phyloP scores from a whole-genome alignment of 2,113 vertebrate species.

The Eira barbara region DNA sequence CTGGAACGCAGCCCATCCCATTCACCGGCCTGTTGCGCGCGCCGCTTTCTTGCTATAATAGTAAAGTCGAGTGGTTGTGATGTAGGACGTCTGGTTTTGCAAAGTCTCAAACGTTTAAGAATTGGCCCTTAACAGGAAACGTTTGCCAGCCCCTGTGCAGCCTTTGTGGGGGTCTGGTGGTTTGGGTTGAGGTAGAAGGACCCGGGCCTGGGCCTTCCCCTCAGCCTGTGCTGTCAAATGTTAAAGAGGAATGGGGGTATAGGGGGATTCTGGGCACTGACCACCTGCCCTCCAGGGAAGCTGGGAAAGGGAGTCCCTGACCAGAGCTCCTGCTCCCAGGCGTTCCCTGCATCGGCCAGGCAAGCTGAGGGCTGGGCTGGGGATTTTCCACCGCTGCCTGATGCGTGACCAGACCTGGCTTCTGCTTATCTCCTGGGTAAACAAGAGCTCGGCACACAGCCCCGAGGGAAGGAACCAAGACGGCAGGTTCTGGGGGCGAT shows the following conservation, averaged over 20 bases:
- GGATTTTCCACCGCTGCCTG: conserved; percentile 30
- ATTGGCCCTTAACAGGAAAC: not conserved
- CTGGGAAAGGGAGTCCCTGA: not conserved
- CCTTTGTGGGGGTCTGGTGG: not conserved
- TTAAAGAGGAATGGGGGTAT: not conserved
- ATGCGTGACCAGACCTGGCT: not conserved
- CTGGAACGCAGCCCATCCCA: not conserved
- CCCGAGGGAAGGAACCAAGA: not conserved
- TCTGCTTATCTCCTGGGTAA: not conserved
- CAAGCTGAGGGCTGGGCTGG: not conserved
- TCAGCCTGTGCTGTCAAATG: no score
- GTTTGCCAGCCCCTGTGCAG: not conserved
- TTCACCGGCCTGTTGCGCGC: rapidly evolving
- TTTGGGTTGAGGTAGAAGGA: not conserved
- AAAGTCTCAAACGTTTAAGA: not conserved
- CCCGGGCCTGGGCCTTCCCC: not conserved
- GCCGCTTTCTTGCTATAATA: not conserved
- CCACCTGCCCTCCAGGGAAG: not conserved
- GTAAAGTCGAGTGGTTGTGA: not conserved
- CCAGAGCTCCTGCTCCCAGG: rapidly evolving
- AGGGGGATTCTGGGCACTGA: not conserved
- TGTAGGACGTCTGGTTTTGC: not conserved
- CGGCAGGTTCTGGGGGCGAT: not conserved
- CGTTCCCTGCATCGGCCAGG: no score
- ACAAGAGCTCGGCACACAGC: not conserved